Evolutionary conservation across 2,797 vertebrate species (phyloP).

Genomic region (Pangasius djambal): DNA sequence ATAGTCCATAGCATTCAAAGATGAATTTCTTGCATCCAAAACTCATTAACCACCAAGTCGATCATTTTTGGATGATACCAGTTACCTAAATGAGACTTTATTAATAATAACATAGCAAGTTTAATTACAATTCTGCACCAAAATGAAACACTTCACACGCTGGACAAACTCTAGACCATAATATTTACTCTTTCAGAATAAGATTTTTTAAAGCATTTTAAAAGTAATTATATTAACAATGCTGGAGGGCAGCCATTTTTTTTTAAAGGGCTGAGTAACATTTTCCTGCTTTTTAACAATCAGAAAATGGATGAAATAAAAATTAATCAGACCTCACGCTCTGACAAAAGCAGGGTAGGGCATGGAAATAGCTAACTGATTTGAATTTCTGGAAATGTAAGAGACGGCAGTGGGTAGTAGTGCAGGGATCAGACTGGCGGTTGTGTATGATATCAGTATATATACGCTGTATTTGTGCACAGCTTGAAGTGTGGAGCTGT

Average conservation of each 20-base stretch:
- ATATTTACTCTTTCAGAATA: not conserved
- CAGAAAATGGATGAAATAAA: not conserved
- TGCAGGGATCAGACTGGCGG: not conserved
- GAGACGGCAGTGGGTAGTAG: not conserved
- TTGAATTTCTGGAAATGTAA: not conserved
- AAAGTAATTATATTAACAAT: too few relatives aligned
- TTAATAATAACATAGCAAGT: not conserved
- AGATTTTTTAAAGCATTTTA: not conserved
- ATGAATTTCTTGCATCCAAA: not conserved
- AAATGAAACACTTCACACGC: not conserved
- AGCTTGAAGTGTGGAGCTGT: not conserved
- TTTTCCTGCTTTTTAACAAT: not conserved
- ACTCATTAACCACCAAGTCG: not conserved
- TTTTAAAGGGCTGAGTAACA: not conserved
- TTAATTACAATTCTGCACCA: not conserved
- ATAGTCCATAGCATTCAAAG: not conserved
- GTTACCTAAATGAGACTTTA: too few relatives aligned
- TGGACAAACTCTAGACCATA: not conserved
- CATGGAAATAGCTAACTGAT: not conserved
- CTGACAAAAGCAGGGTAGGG: constrained; percentile 4
- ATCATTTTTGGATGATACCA: not conserved
- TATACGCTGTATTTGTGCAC: not conserved
- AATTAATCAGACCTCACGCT: constrained; percentile 3
- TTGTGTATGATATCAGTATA: not conserved
- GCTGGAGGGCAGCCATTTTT: not conserved